These are phyloP conservation scores for Lordiphosa mommai DNA, from an alignment of 1,140 invertebrate genomes.

Conservation along the genomic window DNA sequence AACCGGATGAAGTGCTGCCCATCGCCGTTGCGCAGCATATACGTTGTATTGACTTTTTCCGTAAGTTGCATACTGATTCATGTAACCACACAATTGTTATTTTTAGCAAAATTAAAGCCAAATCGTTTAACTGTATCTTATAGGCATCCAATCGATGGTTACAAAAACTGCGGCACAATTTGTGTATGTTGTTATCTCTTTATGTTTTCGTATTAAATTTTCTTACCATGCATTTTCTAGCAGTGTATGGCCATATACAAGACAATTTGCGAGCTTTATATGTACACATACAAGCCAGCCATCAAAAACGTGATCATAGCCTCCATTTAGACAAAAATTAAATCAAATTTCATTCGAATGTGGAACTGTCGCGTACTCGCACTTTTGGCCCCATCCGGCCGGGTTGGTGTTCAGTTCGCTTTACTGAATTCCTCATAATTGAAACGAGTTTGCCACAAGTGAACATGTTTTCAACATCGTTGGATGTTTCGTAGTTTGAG, in stretches of 20 bases:
- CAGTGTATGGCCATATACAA: constrained; percentile 20
- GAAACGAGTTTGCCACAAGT: constrained; percentile 77
- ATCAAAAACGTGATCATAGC: constrained; percentile 61
- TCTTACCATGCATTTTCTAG: background rate
- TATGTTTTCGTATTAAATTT: too few species aligned
- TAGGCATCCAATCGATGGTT: too few species aligned
- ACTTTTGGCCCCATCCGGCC: constrained; percentile 33
- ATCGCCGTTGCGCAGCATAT: too few species aligned
- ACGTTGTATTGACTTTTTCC: too few species aligned
- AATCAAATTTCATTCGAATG: constrained; percentile 61
- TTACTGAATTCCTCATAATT: constrained; percentile 64
- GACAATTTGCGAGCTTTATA: constrained; percentile 23
- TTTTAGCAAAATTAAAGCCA: too few species aligned
- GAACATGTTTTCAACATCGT: constrained; percentile 54
- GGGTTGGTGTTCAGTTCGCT: background rate
- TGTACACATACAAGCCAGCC: constrained; percentile 22
- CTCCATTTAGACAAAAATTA: constrained; percentile 64
- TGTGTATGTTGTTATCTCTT: too few species aligned
- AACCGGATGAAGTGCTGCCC: too few species aligned
- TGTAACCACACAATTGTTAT: too few species aligned
- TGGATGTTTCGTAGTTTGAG: constrained; percentile 68
- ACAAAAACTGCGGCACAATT: too few species aligned
- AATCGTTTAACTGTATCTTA: too few species aligned
- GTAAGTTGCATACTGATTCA: too few species aligned
- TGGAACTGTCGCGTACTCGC: constrained; percentile 47